These are phyloP conservation scores for Fratercula arctica DNA, from an alignment of 2,797 vertebrate genomes.

Conservation along the genomic window DNA sequence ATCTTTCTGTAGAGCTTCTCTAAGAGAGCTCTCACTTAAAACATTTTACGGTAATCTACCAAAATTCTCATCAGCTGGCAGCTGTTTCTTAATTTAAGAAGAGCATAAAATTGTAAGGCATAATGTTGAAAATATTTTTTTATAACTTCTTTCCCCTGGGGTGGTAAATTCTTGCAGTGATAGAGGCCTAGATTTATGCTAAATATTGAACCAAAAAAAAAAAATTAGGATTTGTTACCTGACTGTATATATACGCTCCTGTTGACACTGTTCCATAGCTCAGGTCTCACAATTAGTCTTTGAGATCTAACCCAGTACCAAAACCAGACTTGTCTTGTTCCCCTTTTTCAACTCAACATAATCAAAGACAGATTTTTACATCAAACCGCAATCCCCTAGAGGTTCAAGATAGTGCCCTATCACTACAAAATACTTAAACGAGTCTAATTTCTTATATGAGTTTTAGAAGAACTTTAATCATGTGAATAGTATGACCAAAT, in stretches of 20 bases:
- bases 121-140: not conserved
- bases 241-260: not conserved
- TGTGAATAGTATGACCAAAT: not conserved
- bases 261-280: not conserved
- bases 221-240: not conserved
- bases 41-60: not conserved
- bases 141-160: not conserved
- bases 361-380: not conserved
- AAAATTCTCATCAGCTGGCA: not conserved
- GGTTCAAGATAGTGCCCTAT: not conserved
- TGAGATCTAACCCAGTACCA: not conserved
- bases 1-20: not conserved
- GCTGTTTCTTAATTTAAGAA: not conserved
- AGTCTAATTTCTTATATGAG: not conserved
- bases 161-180: not conserved
- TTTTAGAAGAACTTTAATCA: not conserved
- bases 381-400: not conserved
- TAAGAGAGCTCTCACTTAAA: not conserved
- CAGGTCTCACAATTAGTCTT: not conserved
- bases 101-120: not conserved
- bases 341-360: not conserved
- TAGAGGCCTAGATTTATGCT: not conserved
- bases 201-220: not conserved
- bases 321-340: not conserved
- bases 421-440: not conserved